Evolutionary conservation across 2,888 invertebrate species (phyloP).

Genomic region (Pammene aurita): DNA sequence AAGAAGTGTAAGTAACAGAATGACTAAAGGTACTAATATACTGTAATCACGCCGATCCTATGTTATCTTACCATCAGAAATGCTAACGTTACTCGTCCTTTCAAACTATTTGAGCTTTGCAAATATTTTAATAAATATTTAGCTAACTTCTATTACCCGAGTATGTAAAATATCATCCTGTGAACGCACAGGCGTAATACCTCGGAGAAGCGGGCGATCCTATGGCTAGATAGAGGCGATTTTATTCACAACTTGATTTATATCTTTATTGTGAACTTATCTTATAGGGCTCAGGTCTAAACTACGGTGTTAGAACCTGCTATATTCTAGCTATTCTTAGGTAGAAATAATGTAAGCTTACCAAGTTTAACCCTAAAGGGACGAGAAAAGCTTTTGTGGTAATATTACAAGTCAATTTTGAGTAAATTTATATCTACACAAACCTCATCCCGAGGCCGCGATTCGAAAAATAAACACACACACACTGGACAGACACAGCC

Average conservation of each 20-base stretch:
- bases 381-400: neutral
- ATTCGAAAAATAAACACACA: no score
- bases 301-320: slow-evolving; percentile 37
- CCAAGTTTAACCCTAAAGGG: neutral
- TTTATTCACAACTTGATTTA: slow-evolving; percentile 77
- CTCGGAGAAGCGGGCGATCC: slow-evolving; percentile 68
- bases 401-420: neutral
- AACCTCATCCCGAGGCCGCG: no score
- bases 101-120: neutral
- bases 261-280: slow-evolving; percentile 74
- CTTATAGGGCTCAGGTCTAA: slow-evolving; percentile 38
- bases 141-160: neutral
- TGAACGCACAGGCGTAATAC: slow-evolving; percentile 48
- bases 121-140: neutral
- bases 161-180: slow-evolving; percentile 33
- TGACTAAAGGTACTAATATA: no score
- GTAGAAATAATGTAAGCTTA: slow-evolving; percentile 9
- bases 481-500: no score
- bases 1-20: no score
- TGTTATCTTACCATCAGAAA: no score
- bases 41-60: no score
- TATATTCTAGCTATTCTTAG: slow-evolving; percentile 36
- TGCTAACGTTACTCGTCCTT: no score
- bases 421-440: no score
- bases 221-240: slow-evolving; percentile 72